Evolutionary conservation across 2,888 invertebrate genomes (phyloP), one percentile per base, ranked within the genome.

Genomic region (Phaedon cochleariae): DNA sequence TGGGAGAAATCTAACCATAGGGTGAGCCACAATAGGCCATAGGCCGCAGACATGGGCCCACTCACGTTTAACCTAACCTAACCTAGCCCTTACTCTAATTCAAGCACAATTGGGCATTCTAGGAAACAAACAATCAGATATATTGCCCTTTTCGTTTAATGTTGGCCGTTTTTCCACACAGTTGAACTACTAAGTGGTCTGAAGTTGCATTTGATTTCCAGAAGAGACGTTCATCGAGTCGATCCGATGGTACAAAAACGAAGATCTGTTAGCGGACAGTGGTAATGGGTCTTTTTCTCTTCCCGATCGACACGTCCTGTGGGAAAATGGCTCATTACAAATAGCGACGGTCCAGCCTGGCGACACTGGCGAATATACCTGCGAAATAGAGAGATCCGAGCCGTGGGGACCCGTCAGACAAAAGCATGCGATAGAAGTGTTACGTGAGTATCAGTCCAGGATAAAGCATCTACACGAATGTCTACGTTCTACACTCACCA

Each of bases 371-470:
- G 86, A 88, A 71, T 92, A 92, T 73, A 88, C 87, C 7, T 92
- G 92, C 72, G 90, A 90, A 84, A 89, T 89, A 0, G 78, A 89
- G 12, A 84, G 91, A 18, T 86, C 88, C 0, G 86, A 87, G 29
- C 90, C 91, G 1, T 90, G 89, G 90, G 87, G 88, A 0, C 86
- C 89, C 0, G 87, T 91, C n/a, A 85, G 87, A 45, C 93, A 93
- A 81, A 86, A 88, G 1, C 92, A 94, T 77, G 88, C 90, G 18
- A 91, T 94, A 70, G 90, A 92, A 86, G 94, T 94, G 2, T 87
- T 92, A 80, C 90, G 92, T 92, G 83, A 88, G 90, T 87, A 45
- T 2, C 46, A n/a, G 26, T 20, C 37, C n/a, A n/a, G n/a, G n/a
- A n/a, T n/a, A n/a, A n/a, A n/a, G n/a, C n/a, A n/a, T n/a, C n/a